Evolutionary conservation across 2,888 invertebrate species (phyloP).

Genomic region (Liposcelis brunnea): DNA sequence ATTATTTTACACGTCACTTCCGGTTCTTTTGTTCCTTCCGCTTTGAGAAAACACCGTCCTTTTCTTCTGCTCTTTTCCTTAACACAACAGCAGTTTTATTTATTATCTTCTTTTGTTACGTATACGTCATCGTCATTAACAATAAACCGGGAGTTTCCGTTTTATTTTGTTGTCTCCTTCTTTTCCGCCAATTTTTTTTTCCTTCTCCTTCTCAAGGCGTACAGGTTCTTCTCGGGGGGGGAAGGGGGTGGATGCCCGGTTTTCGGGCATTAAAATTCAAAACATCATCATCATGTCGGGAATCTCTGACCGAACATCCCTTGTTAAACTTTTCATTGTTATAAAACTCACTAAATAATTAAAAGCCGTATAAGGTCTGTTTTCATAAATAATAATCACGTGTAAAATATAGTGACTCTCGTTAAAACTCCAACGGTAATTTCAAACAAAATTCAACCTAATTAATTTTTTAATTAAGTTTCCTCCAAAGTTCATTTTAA

Average conservation of each 20-base stretch:
- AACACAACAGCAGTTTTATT: neutral
- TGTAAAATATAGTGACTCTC: slow-evolving; percentile 1
- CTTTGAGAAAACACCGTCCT: neutral
- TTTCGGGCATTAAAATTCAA: too few relatives aligned
- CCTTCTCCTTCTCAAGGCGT: neutral
- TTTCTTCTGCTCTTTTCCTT: slow-evolving; percentile 2
- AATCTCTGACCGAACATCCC: neutral
- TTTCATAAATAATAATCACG: slow-evolving; percentile 2
- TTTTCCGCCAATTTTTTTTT: neutral
- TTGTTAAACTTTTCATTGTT: neutral
- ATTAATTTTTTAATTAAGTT: slow-evolving; percentile 5
- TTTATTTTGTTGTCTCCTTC: neutral
- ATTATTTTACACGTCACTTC: slow-evolving; percentile 2
- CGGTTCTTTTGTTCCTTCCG: neutral
- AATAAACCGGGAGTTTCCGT: neutral
- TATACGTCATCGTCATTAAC: slow-evolving; percentile 1
- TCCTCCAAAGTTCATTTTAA: slow-evolving; percentile 2
- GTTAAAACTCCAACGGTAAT: slow-evolving; percentile 1
- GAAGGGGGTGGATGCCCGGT: too few relatives aligned
- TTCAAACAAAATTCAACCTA: slow-evolving; percentile 2
- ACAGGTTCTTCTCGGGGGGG: too few relatives aligned
- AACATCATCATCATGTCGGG: too few relatives aligned
- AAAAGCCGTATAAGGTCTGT: slow-evolving; percentile 2
- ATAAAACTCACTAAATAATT: slow-evolving; percentile 1
- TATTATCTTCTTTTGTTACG: neutral